These are phyloP conservation scores for Masticophis lateralis DNA, from an alignment of 2,797 vertebrate species.

Conservation along the genomic window DNA sequence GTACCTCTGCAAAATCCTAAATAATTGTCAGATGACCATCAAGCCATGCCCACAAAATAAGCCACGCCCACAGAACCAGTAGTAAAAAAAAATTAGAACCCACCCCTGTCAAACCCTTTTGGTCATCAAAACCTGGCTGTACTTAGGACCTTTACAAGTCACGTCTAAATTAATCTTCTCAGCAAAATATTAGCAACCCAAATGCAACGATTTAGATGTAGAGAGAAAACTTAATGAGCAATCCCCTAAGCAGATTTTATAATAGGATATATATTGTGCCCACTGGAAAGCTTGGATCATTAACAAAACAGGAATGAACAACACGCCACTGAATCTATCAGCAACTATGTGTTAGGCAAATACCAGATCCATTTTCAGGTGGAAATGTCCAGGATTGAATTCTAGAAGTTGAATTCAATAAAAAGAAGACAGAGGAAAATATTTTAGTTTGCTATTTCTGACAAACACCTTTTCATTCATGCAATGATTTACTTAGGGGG, in stretches of 20 bases:
- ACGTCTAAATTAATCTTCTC: neutral
- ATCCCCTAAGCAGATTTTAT: neutral
- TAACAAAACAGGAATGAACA: neutral
- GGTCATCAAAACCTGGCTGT: neutral
- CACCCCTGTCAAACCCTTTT: neutral
- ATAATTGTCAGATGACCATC: no score
- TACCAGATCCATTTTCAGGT: neutral
- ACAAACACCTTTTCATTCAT: neutral
- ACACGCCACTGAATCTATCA: neutral
- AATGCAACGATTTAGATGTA: neutral
- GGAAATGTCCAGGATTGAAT: neutral
- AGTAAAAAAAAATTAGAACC: no score
- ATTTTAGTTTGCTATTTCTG: neutral
- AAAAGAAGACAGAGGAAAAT: neutral
- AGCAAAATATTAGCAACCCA: neutral
- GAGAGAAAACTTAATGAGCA: neutral
- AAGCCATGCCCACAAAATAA: no score
- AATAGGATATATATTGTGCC: neutral
- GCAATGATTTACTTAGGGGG: neutral
- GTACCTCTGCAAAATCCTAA: no score
- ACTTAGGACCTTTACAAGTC: neutral
- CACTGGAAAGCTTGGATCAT: neutral
- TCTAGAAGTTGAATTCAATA: neutral
- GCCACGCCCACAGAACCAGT: no score
- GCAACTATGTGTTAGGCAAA: neutral